A percentile compares a stretch with the other conserved stretches of the same genome.
These are phyloP conservation scores for Bimastos eiseni DNA, from an alignment of 2,888 invertebrate species.

Conservation along the genomic window DNA sequence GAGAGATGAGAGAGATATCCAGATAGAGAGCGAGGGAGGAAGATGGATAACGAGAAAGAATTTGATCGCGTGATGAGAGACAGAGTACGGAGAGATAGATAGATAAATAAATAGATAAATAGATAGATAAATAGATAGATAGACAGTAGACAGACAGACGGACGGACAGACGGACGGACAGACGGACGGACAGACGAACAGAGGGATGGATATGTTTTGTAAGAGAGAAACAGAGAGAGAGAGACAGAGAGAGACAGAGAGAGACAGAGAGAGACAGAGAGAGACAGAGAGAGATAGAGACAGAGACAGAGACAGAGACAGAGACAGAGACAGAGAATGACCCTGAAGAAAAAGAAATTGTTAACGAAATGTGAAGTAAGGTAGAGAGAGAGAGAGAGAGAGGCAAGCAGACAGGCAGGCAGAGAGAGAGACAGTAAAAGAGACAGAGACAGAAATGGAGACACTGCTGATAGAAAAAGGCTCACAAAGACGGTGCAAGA, in stretches of 20 bases:
- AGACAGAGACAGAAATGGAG: neutral
- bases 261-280: too few species aligned
- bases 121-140: neutral
- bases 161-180: too few species aligned
- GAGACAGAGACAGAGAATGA: neutral
- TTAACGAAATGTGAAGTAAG: too few species aligned
- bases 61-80: neutral
- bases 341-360: neutral
- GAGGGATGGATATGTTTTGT: neutral
- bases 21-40: neutral
- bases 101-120: neutral
- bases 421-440: slow-evolving; percentile 20
- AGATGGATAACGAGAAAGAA: neutral
- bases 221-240: neutral
- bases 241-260: too few species aligned
- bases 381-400: neutral
- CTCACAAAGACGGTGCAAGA: neutral
- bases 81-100: neutral
- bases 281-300: too few species aligned
- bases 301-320: neutral
- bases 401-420: neutral
- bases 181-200: neutral
- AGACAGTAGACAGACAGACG: neutral
- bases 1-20: neutral
- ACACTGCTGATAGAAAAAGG: neutral